Evolutionary conservation across 37 sponge, comb jelly and placozoan genomes (phyloP).

Genomic region (Ianthella basta): DNA sequence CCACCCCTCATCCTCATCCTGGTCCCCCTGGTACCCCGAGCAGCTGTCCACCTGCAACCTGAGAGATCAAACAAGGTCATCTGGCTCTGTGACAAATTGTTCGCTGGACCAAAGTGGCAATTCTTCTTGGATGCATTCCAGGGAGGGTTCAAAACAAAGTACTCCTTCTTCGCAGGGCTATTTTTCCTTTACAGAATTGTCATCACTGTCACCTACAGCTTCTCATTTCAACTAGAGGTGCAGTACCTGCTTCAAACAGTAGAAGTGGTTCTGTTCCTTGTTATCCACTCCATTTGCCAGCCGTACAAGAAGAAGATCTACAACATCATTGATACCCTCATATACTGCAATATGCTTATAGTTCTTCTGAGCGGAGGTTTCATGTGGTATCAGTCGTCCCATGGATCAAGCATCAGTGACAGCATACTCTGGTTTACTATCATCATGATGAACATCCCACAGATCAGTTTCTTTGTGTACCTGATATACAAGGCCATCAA

Average conservation of each 20-base stretch:
- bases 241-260: conserved; percentile 1
- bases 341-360: conserved; percentile 14
- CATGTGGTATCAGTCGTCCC: conserved; percentile 13
- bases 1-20: conserved; percentile 36
- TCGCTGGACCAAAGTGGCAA: conserved; percentile 31
- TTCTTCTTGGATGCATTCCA: conserved; percentile 34
- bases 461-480: conserved; percentile 1
- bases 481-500: not conserved
- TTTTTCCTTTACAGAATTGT: conserved; percentile 20
- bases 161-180: conserved; percentile 18
- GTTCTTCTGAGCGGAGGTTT: conserved; percentile 2
- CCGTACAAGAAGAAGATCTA: conserved; percentile 7
- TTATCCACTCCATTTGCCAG: conserved; percentile 18
- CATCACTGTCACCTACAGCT: not conserved
- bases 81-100: conserved; percentile 16
- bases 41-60: not conserved
- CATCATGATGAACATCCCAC: conserved; percentile 16
- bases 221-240: not conserved
- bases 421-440: not conserved
- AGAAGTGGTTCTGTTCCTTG: not conserved
- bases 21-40: conserved; percentile 11
- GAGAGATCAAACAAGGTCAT: not conserved
- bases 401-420: not conserved
- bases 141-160: conserved; percentile 15
- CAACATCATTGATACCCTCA: conserved; percentile 20